Evolutionary conservation across 2,113 vertebrate species (phyloP).

Genomic region (Tetrax tetrax): DNA sequence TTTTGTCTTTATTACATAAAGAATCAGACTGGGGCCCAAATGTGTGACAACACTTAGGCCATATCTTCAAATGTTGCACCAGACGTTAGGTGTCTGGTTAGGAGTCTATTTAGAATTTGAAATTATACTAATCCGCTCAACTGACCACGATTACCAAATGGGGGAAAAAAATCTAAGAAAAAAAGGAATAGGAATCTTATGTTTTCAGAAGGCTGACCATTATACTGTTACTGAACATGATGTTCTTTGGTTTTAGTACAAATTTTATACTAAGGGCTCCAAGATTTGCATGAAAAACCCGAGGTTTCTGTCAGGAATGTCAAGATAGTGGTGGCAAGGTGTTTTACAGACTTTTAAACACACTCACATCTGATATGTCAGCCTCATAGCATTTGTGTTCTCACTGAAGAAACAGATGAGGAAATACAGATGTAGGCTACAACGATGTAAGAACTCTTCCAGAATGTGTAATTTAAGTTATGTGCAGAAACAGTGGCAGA

Average conservation of each 20-base stretch:
- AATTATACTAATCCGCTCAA: background rate
- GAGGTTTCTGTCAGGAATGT: background rate
- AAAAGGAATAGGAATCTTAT: background rate
- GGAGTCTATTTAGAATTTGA: background rate
- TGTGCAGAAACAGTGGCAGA: background rate
- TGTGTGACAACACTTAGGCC: accelerated
- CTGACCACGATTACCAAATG: background rate
- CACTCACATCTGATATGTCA: background rate
- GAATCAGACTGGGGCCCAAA: background rate
- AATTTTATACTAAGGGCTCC: background rate
- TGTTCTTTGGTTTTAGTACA: background rate
- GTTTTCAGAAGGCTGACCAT: background rate
- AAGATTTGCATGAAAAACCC: background rate
- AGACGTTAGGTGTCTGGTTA: accelerated
- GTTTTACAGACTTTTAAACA: background rate
- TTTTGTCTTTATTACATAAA: background rate
- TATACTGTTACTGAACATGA: background rate
- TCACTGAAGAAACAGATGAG: background rate
- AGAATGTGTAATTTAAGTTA: background rate
- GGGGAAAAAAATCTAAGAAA: too few relatives aligned
- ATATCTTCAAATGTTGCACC: background rate
- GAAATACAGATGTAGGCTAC: background rate
- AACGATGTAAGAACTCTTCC: background rate
- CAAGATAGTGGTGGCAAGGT: background rate
- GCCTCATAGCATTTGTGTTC: background rate